A percentile compares a stretch with the other conserved stretches of the same genome.
These are phyloP conservation scores for Dascyllus trimaculatus DNA, from an alignment of 2,113 vertebrate species.

Conservation along the genomic window DNA sequence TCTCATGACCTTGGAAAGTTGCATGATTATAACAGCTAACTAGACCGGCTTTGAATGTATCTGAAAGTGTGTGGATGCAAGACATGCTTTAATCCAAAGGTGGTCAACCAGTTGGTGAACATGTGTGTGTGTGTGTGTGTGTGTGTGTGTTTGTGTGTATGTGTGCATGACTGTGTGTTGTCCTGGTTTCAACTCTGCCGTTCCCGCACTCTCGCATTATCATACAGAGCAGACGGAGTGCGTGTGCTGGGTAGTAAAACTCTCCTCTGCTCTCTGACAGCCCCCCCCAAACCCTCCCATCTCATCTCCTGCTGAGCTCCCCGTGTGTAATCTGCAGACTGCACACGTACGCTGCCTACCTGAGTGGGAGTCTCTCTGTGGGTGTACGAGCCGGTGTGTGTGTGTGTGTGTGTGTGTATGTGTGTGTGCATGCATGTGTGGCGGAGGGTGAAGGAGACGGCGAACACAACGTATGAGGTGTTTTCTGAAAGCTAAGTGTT, in stretches of 20 bases:
- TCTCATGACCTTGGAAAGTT: slow-evolving; percentile 65
- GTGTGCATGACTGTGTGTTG: slow-evolving; percentile 50
- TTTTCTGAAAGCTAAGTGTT: slow-evolving; percentile 44
- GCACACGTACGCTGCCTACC: slow-evolving; percentile 79
- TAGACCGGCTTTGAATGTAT: slow-evolving; percentile 42
- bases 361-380: slow-evolving; percentile 67
- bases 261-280: slow-evolving; percentile 76
- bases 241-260: slow-evolving; percentile 84
- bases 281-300: slow-evolving; percentile 37
- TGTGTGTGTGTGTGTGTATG: slow-evolving; percentile 10
- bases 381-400: slow-evolving; percentile 17
- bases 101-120: not conserved
- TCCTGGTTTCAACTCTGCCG: slow-evolving; percentile 80
- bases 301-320: slow-evolving; percentile 76
- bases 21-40: slow-evolving; percentile 51
- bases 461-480: slow-evolving; percentile 34
- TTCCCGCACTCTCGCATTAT: slow-evolving; percentile 80
- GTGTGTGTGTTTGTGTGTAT: slow-evolving; percentile 17
- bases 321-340: slow-evolving; percentile 79
- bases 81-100: slow-evolving; percentile 10
- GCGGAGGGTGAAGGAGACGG: slow-evolving; percentile 57
- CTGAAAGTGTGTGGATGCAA: slow-evolving; percentile 21
- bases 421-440: slow-evolving; percentile 17
- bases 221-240: slow-evolving; percentile 85
- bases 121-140: slow-evolving; percentile 31